Conservation (phyloP, 2,888 invertebrate species). For the Folsomia candida region DNA sequence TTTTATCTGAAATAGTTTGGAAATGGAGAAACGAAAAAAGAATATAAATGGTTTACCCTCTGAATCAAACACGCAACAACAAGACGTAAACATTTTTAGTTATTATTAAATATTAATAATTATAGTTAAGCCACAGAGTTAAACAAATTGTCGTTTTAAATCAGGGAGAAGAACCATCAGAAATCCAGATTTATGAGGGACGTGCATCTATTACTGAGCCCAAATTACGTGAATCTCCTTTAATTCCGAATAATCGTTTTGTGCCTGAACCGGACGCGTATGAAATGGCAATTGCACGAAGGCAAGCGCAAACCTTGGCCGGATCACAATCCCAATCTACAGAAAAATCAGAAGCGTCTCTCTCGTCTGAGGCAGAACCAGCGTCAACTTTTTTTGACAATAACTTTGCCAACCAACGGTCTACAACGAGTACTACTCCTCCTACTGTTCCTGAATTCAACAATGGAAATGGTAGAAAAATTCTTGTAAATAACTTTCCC, state of each 20-base stretch:
- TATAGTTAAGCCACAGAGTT: too few species aligned
- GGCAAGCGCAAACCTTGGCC: neutral
- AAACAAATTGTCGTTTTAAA: too few species aligned
- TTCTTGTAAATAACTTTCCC: too few species aligned
- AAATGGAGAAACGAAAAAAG: constrained; percentile 65
- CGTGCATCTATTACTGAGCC: too few species aligned
- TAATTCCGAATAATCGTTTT: constrained; percentile 1
- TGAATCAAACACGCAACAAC: neutral
- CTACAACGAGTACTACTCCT: neutral
- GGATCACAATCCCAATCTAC: neutral
- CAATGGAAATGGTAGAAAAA: too few species aligned
- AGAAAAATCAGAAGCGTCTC: neutral
- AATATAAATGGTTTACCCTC: neutral
- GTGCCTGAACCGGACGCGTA: constrained; percentile 8
- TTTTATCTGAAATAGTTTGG: too few species aligned
- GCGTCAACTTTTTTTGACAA: neutral
- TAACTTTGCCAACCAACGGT: neutral
- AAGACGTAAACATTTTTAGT: too few species aligned
- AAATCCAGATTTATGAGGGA: neutral
- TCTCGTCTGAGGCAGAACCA: neutral
- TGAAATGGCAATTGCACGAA: constrained; percentile 5
- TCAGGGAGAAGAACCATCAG: neutral
- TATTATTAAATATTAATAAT: too few species aligned
- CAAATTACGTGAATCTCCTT: constrained; percentile 6
- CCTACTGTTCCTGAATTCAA: too few species aligned